Evolutionary conservation across 2,888 invertebrate species (phyloP), one percentile per base, ranked within the genome.

Genomic region (Theristus sp.): DNA sequence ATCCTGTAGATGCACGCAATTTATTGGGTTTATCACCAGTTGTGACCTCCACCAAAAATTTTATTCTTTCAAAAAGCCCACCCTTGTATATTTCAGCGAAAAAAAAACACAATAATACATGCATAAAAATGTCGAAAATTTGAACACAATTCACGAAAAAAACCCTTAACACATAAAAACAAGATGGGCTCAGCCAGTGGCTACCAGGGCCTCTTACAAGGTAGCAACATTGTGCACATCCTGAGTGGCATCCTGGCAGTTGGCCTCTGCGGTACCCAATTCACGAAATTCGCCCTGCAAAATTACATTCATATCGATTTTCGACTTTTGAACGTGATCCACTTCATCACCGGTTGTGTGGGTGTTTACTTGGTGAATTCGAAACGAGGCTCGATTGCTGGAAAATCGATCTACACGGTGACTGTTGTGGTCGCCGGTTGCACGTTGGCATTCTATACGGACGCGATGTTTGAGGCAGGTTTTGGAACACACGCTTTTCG

Each of bases 361-460:
- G 62, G 62, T n/a, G 64, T 71, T 46, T 69, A 69, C 60, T 70
- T 71, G 30, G 66, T 73, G 30, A 60, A 62, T 52, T 64, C 66
- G n/a, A 70, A 69, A 52, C 69, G 69, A 57, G 73, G 73, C n/a
- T 68, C 67, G 38, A 70, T 73, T 56, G 68, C 71, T 6, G 68
- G 70, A 10, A 72, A 72, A 60, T 65, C 69, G 0, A 62, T 73
- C 1, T 72, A 72, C 62, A 64, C 64, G 17, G 65, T 71, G 0
- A 68, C 68, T 1, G 62, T 71, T 22, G 67, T 66, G 22, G 63
- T 73, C 31, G 69, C 69, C 29, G 65, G 70, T 22, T 64, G 67
- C 26, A 68, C 70, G 1, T 68, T 68, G 6, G 67, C 69, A 24
- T 72, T 72, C 63, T 72, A 72, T 56, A 70, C 68, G 3, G 49